These are phyloP conservation scores for Microctonus hyperodae DNA, from an alignment of 2,888 invertebrate genomes.

Conservation along the genomic window DNA sequence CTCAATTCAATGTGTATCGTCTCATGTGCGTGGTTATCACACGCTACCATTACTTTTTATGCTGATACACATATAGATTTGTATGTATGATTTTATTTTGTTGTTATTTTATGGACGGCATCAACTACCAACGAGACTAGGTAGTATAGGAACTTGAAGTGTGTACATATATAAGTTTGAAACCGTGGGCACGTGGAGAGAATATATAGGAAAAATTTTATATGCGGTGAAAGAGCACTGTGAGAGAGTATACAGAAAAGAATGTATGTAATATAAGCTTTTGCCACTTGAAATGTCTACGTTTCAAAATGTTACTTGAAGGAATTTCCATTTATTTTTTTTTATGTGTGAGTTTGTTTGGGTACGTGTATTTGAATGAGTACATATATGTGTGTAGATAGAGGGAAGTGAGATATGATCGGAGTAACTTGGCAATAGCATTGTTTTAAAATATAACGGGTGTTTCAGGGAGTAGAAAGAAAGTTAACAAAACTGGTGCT, in stretches of 20 bases:
- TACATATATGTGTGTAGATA: background rate
- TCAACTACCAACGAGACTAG: background rate
- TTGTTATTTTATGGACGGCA: background rate
- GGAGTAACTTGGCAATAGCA: background rate
- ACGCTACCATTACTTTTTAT: background rate
- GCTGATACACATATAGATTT: background rate
- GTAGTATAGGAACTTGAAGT: too few species aligned
- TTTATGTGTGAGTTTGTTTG: background rate
- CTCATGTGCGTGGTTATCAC: background rate
- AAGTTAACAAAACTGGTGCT: background rate
- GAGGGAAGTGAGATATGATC: background rate
- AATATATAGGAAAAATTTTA: background rate
- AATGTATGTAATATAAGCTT: background rate
- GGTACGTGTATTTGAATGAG: background rate
- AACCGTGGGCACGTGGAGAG: background rate
- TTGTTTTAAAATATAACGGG: constrained; percentile 1
- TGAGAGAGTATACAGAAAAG: background rate
- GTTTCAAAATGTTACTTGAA: background rate
- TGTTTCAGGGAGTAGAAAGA: background rate
- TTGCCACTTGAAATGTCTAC: background rate
- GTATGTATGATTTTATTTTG: background rate
- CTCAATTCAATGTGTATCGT: background rate
- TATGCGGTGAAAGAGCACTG: background rate
- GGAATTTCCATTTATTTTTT: background rate
- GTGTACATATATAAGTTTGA: too few species aligned